These are phyloP conservation scores for Danio tinwini DNA, from an alignment of 2,797 vertebrate species.

Conservation along the genomic window DNA sequence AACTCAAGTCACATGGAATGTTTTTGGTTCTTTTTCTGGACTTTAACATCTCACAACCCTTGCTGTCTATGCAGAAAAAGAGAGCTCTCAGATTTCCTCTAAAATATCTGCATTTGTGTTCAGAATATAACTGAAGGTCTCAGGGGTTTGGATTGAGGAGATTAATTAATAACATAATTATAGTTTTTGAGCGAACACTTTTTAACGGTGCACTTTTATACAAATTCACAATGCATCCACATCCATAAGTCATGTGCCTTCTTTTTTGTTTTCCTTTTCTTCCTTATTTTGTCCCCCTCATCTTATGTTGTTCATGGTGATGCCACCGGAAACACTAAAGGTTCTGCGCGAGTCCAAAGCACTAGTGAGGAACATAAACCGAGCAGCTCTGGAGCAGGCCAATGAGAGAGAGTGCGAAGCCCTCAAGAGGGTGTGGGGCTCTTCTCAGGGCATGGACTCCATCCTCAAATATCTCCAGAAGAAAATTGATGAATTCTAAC, in stretches of 20 bases:
- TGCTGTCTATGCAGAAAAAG: no score
- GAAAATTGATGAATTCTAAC: constrained; percentile 88
- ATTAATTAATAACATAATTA: no score
- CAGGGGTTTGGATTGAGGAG: no score
- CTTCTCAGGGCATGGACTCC: constrained; percentile 93
- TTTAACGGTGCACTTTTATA: constrained; percentile 4
- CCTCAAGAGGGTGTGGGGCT: constrained; percentile 96
- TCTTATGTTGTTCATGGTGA: constrained; percentile 46
- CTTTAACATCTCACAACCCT: no score
- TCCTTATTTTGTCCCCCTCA: constrained; percentile 42
- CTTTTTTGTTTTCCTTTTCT: constrained; percentile 43
- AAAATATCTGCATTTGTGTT: no score
- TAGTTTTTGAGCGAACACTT: neutral
- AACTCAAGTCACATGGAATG: no score
- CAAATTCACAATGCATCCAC: constrained; percentile 50
- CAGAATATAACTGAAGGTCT: no score
- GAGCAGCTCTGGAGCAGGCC: constrained; percentile 89
- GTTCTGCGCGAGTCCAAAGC: constrained; percentile 96
- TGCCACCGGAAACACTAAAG: constrained; percentile 69
- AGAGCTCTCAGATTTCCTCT: no score
- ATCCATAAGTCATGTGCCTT: constrained; percentile 38
- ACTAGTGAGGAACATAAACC: constrained; percentile 89
- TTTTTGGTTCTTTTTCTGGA: no score
- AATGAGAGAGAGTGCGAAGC: constrained; percentile 96
- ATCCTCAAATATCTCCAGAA: constrained; percentile 94